Evolutionary conservation across 64 coral and sea anemone genomes (phyloP), one percentile per base, ranked within the genome.

Genomic region (Hydrozoanthus tunicans): DNA sequence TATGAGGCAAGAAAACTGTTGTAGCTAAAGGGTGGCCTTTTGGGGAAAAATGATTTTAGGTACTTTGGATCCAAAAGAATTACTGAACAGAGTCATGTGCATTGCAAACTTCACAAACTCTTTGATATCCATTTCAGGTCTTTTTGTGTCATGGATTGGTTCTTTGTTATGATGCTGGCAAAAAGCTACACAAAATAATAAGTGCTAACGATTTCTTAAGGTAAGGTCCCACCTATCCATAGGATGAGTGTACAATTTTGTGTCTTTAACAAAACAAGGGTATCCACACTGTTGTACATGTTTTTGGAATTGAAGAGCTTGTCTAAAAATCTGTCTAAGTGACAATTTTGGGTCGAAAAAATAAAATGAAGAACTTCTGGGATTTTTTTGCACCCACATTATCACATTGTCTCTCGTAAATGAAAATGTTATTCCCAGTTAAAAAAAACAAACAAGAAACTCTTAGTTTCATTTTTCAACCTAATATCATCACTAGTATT

Each of bases 131-230:
- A 13, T 86, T 86, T 11, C 83, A 86, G 83, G 27, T 73, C 15
- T 86, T 86, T 56, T 56, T 86, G 20, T 86, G 65, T 26, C 83
- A 86, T 86, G 83, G 83, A 32, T 26, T 73, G 83, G 53, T 72
- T 0, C 58, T 10, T 55, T 59, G 53, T 17, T 13, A 73, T 58
- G 56, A 43, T 23, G 6, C 53, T 60, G 68, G 67, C n/a, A 69
- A 14, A 17, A 74, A 59, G 59, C 24, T 58, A 59, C 55, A 73
- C 7, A 25, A 9, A 73, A 74, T 6, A 51, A 56, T 74, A 59
- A 73, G 5, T 56, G 83, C 68, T 17, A 69, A 86, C 7, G 83
- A 73, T 58, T 86, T 86, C 83, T 74, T 86, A 72, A 86, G 83
- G 83, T 86, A 86, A 7, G 32, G 78, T 26, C 14, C 24, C 56